These are phyloP conservation scores for Leuciscus idus DNA, from an alignment of 2,113 vertebrate species.

Conservation along the genomic window DNA sequence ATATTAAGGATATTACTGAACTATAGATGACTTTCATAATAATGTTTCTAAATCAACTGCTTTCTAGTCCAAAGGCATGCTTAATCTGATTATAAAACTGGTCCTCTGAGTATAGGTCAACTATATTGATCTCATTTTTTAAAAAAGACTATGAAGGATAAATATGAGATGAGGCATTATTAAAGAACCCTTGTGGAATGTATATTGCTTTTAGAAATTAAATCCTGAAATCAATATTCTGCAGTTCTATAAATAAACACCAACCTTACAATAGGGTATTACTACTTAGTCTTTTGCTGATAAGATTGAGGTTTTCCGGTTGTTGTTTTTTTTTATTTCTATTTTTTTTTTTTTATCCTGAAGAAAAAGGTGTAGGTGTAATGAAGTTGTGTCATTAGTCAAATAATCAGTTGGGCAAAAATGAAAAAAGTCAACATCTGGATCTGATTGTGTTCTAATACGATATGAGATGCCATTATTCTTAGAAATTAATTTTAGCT, in stretches of 20 bases:
- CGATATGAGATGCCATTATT: constrained; percentile 43
- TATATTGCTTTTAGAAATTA: background rate
- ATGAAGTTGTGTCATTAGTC: constrained; percentile 10
- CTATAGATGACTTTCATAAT: constrained; percentile 42
- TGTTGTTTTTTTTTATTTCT: too few relatives aligned
- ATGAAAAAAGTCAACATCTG: background rate
- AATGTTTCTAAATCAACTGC: constrained; percentile 28
- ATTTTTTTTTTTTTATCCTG: background rate
- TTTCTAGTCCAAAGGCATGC: constrained; percentile 13
- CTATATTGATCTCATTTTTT: constrained; percentile 24
- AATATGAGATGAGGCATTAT: background rate
- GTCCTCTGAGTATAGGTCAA: constrained; percentile 24
- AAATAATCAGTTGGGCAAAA: background rate
- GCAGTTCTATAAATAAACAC: background rate
- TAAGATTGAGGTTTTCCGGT: background rate
- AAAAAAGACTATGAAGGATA: background rate
- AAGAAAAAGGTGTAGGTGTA: background rate
- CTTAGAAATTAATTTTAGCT: constrained; percentile 55
- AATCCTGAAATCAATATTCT: constrained; percentile 6
- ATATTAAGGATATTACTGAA: constrained; percentile 27
- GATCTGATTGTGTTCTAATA: constrained; percentile 29
- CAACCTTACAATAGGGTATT: background rate
- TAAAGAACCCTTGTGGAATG: background rate
- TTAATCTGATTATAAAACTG: constrained; percentile 33
- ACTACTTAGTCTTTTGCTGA: background rate